Evolutionary conservation across 2,113 vertebrate genomes (phyloP).

Genomic region (Megaleporinus macrocephalus): DNA sequence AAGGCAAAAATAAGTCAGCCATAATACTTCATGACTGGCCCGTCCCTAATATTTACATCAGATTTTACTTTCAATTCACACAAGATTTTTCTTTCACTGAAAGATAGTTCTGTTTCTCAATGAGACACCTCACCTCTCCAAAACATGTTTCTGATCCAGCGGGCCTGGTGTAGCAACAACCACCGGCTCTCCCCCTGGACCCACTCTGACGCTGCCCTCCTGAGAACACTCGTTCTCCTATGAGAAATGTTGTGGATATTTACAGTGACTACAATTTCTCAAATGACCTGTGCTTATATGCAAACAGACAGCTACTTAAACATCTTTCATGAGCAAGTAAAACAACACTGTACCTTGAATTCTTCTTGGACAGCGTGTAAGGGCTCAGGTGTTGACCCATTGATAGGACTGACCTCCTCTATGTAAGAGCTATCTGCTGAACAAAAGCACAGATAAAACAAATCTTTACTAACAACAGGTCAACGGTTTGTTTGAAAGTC

Average conservation of each 20-base stretch:
- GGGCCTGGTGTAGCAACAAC: constrained; percentile 50
- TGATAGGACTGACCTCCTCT: constrained; percentile 10
- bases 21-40: no score
- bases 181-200: constrained; percentile 31
- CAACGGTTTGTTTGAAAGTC: no score
- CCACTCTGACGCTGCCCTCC: background rate
- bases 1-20: no score
- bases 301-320: background rate
- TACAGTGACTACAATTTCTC: background rate
- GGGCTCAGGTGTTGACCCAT: background rate
- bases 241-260: background rate
- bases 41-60: no score
- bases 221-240: constrained; percentile 42
- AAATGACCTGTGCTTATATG: background rate
- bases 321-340: background rate
- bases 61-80: no score
- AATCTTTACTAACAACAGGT: background rate
- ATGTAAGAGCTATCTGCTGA: background rate
- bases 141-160: constrained; percentile 81
- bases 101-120: no score
- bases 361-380: background rate
- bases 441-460: background rate
- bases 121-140: constrained; percentile 77
- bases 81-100: no score
- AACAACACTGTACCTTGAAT: background rate